phyloP scores from a whole-genome alignment of 1,140 invertebrate genomes.

The Drosophila virilis region DNA sequence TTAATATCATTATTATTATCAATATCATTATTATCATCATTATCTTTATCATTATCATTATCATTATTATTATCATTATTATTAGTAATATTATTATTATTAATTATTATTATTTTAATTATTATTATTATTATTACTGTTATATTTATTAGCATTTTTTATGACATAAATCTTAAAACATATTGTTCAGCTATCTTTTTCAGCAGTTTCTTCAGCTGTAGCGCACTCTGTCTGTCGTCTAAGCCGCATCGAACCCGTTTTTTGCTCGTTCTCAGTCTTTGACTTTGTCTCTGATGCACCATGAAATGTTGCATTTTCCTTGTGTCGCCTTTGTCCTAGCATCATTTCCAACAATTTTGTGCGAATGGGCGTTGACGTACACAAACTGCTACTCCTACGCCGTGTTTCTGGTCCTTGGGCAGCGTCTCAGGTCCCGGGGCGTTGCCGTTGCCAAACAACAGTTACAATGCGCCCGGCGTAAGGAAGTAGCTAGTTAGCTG shows the following conservation, averaged over 20 bases:
- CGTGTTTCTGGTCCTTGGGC: constrained; percentile 3
- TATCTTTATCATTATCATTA: too few relatives aligned
- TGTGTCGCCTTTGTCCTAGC: constrained; percentile 23
- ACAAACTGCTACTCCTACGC: constrained; percentile 47
- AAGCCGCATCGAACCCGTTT: constrained; percentile 5
- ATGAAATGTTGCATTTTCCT: constrained; percentile 63
- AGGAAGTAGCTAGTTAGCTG: constrained; percentile 78
- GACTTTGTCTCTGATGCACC: constrained; percentile 40
- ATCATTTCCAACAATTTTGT: constrained; percentile 52
- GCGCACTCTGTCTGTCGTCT: background rate
- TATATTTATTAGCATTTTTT: too few relatives aligned
- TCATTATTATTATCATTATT: too few relatives aligned
- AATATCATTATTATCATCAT: too few relatives aligned
- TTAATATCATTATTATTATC: too few relatives aligned
- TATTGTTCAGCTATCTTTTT: too few relatives aligned
- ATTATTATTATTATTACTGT: too few relatives aligned
- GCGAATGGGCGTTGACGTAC: constrained; percentile 61
- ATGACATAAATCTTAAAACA: too few relatives aligned
- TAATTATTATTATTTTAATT: too few relatives aligned
- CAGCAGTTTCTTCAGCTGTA: background rate
- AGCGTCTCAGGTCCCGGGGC: constrained; percentile 1
- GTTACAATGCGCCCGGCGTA: constrained; percentile 65
- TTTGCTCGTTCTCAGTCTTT: background rate
- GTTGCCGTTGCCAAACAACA: constrained; percentile 45
- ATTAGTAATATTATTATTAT: too few relatives aligned